Base-by-base conservation (phyloP, 2,888 invertebrate species). In the Hartigia nigra region DNA sequence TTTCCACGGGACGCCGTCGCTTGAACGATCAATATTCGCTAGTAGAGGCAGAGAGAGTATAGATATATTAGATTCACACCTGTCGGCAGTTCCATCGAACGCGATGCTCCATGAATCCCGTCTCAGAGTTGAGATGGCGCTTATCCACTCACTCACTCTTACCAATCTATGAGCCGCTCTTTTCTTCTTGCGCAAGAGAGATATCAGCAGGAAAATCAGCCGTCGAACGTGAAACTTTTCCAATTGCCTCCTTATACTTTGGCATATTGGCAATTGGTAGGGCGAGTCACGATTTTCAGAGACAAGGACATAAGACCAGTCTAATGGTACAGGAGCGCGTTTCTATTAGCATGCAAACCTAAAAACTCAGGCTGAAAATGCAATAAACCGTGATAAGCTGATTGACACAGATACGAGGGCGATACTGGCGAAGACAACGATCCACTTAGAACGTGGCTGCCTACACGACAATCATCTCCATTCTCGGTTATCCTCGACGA, bases 381-480 rank as follows among this genome's bases (percentile, higher is more conserved):
- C 55, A 5, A 23, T 23, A 55, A 55, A 9, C 55, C 76, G 12
- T 12, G 78, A 76, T 82, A 81, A 83, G 86, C 86, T 84, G 82
- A 86, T 87, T 86, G 85, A 82, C 85, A 85, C 82, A 85, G 84
- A 86, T 85, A 85, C 81, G 79, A 78, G 55, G 81, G 82, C 81
- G 82, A 82, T 83, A 82, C 78, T 74, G 81, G 14, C 75, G 82
- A 84, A 82, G 81, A 80, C 80, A 83, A 39, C 81, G 84, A 76
- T 87, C 87, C 87, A 87, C 86, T 90, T 89, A 87, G 83, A 86
- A 83, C 79, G 80, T 78, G 82, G 81, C 90, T 84, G 84, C 91
- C 91, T 88, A 90, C 91, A 87, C 90, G 84, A 88, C 87, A 91
- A 91, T 91, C 90, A 91, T 90, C 89, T 89, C 87, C 84, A 89